A percentile compares a stretch with the other conserved stretches of the same genome.
Evolutionary conservation across 2,888 invertebrate species (phyloP).

Genomic region (Ophioninae sp.): DNA sequence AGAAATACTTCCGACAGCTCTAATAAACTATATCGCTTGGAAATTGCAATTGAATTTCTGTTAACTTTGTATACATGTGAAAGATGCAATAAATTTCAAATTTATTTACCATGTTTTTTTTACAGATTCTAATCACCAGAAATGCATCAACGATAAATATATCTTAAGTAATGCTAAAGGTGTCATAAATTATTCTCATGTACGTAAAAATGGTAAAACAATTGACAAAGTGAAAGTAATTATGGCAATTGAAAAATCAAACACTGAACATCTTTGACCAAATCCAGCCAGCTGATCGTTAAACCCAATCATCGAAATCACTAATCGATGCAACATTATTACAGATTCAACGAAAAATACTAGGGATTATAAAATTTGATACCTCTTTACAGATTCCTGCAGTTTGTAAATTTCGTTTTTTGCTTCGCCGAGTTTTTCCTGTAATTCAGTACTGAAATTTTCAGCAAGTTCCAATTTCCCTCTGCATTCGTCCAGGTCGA

Average conservation of each 20-base stretch:
- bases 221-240: too few species aligned
- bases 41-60: background rate
- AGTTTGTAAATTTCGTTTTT: constrained; percentile 86
- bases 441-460: constrained; percentile 85
- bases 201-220: too few species aligned
- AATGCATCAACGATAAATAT: too few species aligned
- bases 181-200: too few species aligned
- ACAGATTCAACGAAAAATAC: background rate
- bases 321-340: background rate
- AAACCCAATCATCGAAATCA: background rate
- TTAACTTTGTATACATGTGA: too few species aligned
- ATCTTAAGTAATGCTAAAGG: too few species aligned
- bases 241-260: too few species aligned
- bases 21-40: background rate
- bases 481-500: constrained; percentile 85
- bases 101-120: too few species aligned
- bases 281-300: background rate
- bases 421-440: constrained; percentile 85
- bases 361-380: constrained; percentile 67
- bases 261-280: too few species aligned
- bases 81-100: too few species aligned
- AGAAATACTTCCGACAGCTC: background rate
- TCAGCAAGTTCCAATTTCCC: constrained; percentile 85
- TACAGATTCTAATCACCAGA: too few species aligned
- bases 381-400: constrained; percentile 84